phyloP scores from a whole-genome alignment of 1,140 invertebrate genomes.

The Micrasema longulum region DNA sequence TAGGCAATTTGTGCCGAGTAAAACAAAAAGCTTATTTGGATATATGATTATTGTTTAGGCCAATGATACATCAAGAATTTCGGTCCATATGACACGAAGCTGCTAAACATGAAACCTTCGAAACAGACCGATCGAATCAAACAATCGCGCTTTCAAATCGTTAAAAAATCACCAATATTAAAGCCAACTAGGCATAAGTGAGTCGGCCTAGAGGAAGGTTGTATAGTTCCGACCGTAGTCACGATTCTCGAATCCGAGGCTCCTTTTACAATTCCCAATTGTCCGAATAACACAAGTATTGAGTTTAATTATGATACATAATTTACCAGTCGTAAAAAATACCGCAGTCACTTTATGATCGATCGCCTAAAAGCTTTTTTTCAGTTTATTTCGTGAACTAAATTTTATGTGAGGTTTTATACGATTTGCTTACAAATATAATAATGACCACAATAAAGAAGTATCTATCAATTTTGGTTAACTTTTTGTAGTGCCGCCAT shows the following conservation, averaged over 20 bases:
- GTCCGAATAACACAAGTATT: constrained; percentile 13
- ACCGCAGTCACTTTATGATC: constrained; percentile 11
- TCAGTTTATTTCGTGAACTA: constrained; percentile 15
- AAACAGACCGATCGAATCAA: no score
- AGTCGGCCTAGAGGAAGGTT: not conserved
- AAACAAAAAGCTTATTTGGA: no score
- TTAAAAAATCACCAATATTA: no score
- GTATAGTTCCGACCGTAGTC: not conserved
- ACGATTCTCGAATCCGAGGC: not conserved
- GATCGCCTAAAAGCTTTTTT: constrained; percentile 28
- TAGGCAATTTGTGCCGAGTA: no score
- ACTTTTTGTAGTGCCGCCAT: not conserved
- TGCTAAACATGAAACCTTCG: not conserved
- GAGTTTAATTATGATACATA: constrained; percentile 27
- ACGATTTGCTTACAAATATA: constrained; percentile 13
- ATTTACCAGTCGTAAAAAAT: constrained; percentile 20
- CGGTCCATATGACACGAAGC: not conserved
- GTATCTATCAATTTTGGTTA: not conserved
- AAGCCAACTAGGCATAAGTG: no score
- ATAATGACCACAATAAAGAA: constrained; percentile 13
- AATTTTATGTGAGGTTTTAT: not conserved
- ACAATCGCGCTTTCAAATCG: no score
- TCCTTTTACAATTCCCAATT: constrained; percentile 16
- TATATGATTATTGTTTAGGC: no score
- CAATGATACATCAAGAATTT: not conserved